Base-by-base conservation (phyloP, 2,797 vertebrate genomes). In the Enteromius unitaeniatus region DNA sequence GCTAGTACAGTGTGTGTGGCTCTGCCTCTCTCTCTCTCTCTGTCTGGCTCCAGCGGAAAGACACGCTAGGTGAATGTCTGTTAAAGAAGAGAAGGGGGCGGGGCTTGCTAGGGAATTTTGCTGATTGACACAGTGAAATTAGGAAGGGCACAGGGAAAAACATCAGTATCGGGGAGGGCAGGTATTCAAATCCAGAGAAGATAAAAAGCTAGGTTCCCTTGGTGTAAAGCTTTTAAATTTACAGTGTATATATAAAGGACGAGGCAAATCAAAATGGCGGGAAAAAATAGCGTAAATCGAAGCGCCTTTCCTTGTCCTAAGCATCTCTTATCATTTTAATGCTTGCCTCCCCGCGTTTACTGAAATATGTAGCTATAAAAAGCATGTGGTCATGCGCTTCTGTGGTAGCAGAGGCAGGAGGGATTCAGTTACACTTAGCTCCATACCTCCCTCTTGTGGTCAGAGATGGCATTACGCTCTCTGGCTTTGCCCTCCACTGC, bases 391-490 rank as follows among this genome's bases (percentile, higher is more conserved):
- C 89, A 87, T 91, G 89, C 90, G 88, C 91, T 91, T 88, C 69
- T 80, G 87, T 92, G 90, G 74, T 70, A 82, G 79, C 45, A 49
- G 89, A 91, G 86, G 89, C 87, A 91, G 88, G 90, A 89, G 84
- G 89, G 93, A 92, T 89, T 88, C 84, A 68, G 89, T 90, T 92
- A 90, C 86, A 82, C 91, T 86, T 87, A 91, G 91, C 92, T 92
- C 90, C 91, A 90, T 90, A 92, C 91, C 93, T 94, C 94, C 93
- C 93, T 94, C 94, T 92, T 89, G 92, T 93, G 95, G 92, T 93
- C 89, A 91, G 88, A 91, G 92, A 90, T 87, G 83, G 86, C 88
- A 79, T 89, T 88, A 89, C 90, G 84, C 88, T 88, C 82, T 89
- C 77, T 84, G 81, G 37, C 64, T 81, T 83, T 78, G 82, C 84